These are phyloP conservation scores for Melieria omissa DNA, from an alignment of 2,888 invertebrate species.

Conservation along the genomic window DNA sequence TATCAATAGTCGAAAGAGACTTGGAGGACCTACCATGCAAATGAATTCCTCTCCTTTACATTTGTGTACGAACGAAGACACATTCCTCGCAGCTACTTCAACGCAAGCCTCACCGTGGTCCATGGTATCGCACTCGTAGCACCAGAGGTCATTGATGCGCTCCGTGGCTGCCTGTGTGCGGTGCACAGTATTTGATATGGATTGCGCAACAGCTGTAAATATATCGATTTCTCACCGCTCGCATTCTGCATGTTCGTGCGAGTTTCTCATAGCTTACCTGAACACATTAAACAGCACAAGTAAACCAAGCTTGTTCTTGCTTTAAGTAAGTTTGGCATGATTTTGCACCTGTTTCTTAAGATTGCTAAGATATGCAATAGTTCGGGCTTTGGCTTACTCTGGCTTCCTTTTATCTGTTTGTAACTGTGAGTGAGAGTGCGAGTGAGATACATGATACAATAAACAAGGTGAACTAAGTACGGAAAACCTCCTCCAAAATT, in stretches of 20 bases:
- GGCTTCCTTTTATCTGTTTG: too few species aligned
- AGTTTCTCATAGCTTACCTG: too few species aligned
- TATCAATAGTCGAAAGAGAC: background rate
- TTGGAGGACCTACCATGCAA: conserved; percentile 75
- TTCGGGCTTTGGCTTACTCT: too few species aligned
- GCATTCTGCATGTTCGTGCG: background rate
- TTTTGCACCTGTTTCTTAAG: too few species aligned
- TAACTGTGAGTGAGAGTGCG: too few species aligned
- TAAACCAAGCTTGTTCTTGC: too few species aligned
- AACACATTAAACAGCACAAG: too few species aligned
- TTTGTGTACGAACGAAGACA: conserved; percentile 74
- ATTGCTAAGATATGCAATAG: too few species aligned
- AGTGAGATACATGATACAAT: too few species aligned
- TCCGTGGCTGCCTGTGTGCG: conserved; percentile 83
- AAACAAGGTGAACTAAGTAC: too few species aligned
- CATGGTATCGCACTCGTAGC: conserved; percentile 84
- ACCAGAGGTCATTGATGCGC: conserved; percentile 81
- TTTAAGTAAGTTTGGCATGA: too few species aligned
- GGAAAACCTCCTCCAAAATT: too few species aligned
- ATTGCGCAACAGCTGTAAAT: conserved; percentile 46
- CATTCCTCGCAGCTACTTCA: conserved; percentile 70
- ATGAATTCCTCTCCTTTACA: conserved; percentile 79
- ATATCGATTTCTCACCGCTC: conserved; percentile 49
- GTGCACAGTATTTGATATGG: conserved; percentile 69
- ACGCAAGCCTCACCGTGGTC: conserved; percentile 79